These are phyloP conservation scores for Drosophila ochracea DNA, from an alignment of 2,888 invertebrate genomes.

Conservation along the genomic window DNA sequence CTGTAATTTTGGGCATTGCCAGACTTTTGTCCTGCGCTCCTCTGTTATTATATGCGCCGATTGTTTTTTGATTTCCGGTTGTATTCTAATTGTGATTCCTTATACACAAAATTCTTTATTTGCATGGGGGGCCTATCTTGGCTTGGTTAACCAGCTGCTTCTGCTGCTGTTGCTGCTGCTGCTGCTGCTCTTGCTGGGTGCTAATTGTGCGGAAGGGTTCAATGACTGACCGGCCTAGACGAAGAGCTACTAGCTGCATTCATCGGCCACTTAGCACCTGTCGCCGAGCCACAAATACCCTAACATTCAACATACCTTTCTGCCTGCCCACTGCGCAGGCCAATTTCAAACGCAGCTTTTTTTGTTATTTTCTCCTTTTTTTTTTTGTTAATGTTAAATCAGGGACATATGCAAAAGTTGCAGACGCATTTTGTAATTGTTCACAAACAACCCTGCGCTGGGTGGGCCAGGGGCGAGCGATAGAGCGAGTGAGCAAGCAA, in stretches of 20 bases:
- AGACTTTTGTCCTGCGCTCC: constrained; percentile 32
- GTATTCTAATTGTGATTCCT: constrained; percentile 4
- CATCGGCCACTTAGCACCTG: constrained; percentile 68
- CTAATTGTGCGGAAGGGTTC: constrained; percentile 59
- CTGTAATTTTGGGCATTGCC: constrained; percentile 38
- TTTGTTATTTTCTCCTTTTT: not conserved
- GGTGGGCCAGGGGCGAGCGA: constrained; percentile 31
- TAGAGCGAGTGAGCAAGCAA: constrained; percentile 2
- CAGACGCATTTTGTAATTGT: constrained; percentile 6
- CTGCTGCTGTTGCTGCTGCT: constrained; percentile 5
- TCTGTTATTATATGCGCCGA: constrained; percentile 57
- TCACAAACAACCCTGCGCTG: constrained; percentile 34
- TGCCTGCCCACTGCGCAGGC: constrained; percentile 8
- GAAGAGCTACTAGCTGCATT: constrained; percentile 59
- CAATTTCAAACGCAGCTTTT: constrained; percentile 1
- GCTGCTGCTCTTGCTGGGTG: constrained; percentile 26
- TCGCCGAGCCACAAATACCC: constrained; percentile 20
- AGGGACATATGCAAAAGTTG: constrained; percentile 6
- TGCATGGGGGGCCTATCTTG: constrained; percentile 24
- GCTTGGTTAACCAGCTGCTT: constrained; percentile 3
- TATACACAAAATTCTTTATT: constrained; percentile 10
- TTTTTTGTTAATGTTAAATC: constrained; percentile 10
- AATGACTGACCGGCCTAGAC: constrained; percentile 62
- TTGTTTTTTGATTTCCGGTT: constrained; percentile 53
- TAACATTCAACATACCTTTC: not conserved